These are phyloP conservation scores for Ectemnius continuus DNA, from an alignment of 2,888 invertebrate genomes.

Conservation along the genomic window DNA sequence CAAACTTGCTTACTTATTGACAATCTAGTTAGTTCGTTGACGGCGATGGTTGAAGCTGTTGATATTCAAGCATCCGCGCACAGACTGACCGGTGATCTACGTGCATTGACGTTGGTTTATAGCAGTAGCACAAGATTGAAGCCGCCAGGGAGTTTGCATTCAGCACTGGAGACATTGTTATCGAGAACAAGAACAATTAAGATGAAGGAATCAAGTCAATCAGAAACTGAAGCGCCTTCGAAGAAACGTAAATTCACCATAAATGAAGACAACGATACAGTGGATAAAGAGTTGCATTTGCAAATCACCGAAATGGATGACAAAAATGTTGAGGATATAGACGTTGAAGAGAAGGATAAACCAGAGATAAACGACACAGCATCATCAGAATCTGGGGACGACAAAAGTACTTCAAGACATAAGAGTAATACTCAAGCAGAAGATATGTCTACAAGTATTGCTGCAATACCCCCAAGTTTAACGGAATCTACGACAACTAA, in stretches of 20 bases:
- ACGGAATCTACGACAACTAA: slow-evolving; percentile 65
- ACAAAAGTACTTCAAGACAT: slow-evolving; percentile 52
- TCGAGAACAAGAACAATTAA: slow-evolving; percentile 67
- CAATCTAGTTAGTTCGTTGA: slow-evolving; percentile 82
- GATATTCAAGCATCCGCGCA: slow-evolving; percentile 79
- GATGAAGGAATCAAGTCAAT: slow-evolving; percentile 67
- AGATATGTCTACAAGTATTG: slow-evolving; percentile 57
- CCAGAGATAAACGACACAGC: slow-evolving; percentile 44
- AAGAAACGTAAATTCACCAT: slow-evolving; percentile 74
- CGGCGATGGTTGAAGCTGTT: slow-evolving; percentile 79
- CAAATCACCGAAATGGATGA: slow-evolving; percentile 56
- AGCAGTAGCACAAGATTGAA: slow-evolving; percentile 76
- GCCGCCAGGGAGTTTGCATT: slow-evolving; percentile 70
- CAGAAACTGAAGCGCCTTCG: slow-evolving; percentile 71
- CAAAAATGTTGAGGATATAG: slow-evolving; percentile 53
- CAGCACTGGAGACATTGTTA: slow-evolving; percentile 73
- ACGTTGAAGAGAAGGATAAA: slow-evolving; percentile 64
- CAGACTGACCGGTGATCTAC: slow-evolving; percentile 80
- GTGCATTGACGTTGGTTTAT: slow-evolving; percentile 81
- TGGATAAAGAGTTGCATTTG: slow-evolving; percentile 55
- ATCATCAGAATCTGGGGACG: slow-evolving; percentile 55
- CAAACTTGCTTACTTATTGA: slow-evolving; percentile 82
- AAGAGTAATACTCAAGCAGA: slow-evolving; percentile 50
- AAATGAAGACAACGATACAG: slow-evolving; percentile 56
- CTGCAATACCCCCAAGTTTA: slow-evolving; percentile 58